Conservation (phyloP, 2,113 vertebrate genomes). For the Numida meleagris region DNA sequence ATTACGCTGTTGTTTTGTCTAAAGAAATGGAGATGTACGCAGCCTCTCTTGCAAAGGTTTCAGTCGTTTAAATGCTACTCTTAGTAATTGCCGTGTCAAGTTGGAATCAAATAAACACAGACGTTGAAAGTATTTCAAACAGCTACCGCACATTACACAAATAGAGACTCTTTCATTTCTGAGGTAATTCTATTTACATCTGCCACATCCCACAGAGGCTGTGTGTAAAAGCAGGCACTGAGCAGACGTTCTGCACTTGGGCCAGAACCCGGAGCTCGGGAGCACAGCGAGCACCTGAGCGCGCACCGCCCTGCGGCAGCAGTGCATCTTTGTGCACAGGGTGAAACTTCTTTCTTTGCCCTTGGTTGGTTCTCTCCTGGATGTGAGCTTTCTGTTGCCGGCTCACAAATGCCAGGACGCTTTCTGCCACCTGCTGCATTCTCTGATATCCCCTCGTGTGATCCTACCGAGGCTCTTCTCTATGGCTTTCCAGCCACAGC, state of each 20-base stretch:
- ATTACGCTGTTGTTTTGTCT: not conserved
- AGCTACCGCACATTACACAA: not conserved
- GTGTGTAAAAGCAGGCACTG: not conserved
- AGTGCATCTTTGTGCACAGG: not conserved
- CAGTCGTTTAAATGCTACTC: conserved; percentile 25
- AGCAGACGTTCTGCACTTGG: not conserved
- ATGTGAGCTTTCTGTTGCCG: not conserved
- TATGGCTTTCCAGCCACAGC: not conserved
- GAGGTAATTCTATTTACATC: not conserved
- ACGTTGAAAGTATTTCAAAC: conserved; percentile 8
- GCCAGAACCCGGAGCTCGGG: not conserved
- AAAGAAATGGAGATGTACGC: not conserved
- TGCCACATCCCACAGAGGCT: not conserved
- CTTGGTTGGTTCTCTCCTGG: not conserved
- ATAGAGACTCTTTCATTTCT: not conserved
- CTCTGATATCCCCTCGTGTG: not conserved
- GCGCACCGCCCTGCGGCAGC: not conserved
- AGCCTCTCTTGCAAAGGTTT: conserved; percentile 7
- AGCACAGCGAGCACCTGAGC: accelerated
- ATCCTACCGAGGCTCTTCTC: not conserved
- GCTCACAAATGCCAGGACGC: accelerated
- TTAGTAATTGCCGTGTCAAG: not conserved
- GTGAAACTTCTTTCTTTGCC: not conserved
- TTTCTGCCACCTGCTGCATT: not conserved
- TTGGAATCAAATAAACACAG: not conserved